Evolutionary conservation across 2,888 invertebrate species (phyloP), one percentile per base, ranked within the genome.

Genomic region (Criorhina ranunculi): DNA sequence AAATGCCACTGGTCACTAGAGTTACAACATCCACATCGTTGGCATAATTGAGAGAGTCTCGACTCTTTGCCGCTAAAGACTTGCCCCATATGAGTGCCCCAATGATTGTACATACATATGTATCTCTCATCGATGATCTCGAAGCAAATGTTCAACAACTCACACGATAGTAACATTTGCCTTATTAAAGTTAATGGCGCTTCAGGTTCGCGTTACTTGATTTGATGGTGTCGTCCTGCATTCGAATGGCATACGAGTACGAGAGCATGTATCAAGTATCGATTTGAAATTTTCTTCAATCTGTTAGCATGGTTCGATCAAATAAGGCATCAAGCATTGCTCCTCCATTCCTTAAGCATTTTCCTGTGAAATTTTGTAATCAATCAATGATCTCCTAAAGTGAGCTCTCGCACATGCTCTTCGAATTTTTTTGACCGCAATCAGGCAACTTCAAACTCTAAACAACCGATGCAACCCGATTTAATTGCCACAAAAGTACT

Each of bases 11-110:
- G 17, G 33, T 33, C 57, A 40, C 64, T 64, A 44, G 24, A 24
- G 51, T 42, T 44, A 51, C 66, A 67, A 60, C 73, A 51, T 72
- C 64, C 59, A 66, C 64, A 77, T 82, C 69, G 42, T 24, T 64
- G 31, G 49, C 33, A 76, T 76, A 70, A 64, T 82, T 70, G 62
- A 77, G 35, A 24, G 57, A 76, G 49, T 57, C 17, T 75, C 33
- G 76, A 70, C 77, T 75, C n/a, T n/a, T n/a, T n/a, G n/a, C n/a
- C 57, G 17, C 17, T 66, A 37, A 15, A 24, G 59, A 77, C n/a
- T 69, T 15, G 44, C 55, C 49, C 15, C 69, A 81, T 64, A 55
- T 12, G 42, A 46, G 59, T 75, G 49, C 11, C 5, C 35, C 49
- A 42, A 66, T 57, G 17, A 9, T 35, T 69, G 53, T 55, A 12